These are phyloP conservation scores for Archips xylosteana DNA, from an alignment of 2,888 invertebrate species.

Conservation along the genomic window DNA sequence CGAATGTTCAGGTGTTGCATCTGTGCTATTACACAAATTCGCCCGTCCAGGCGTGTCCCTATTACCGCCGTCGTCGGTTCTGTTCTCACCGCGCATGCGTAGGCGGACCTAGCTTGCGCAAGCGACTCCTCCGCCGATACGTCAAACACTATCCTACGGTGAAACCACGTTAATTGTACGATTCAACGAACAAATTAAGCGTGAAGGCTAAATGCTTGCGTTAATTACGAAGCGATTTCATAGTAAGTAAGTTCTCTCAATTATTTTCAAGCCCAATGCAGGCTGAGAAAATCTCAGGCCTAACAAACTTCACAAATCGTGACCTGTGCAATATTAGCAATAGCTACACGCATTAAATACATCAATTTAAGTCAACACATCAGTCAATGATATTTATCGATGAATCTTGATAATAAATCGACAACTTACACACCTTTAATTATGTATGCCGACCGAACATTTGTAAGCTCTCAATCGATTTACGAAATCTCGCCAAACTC, in stretches of 20 bases:
- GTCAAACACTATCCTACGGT: slow-evolving; percentile 55
- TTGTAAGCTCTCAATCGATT: slow-evolving; percentile 70
- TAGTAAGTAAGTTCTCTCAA: slow-evolving; percentile 46
- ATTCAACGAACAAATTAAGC: slow-evolving; percentile 72
- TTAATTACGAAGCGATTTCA: slow-evolving; percentile 57
- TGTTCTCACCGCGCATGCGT: slow-evolving; percentile 41
- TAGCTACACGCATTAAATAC: slow-evolving; percentile 32
- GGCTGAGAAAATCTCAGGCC: slow-evolving; percentile 26
- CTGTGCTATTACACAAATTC: slow-evolving; percentile 47
- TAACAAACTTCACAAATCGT: slow-evolving; percentile 17
- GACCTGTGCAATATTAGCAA: slow-evolving; percentile 30
- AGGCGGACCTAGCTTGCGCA: slow-evolving; percentile 57
- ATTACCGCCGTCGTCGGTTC: slow-evolving; percentile 49
- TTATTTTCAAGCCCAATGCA: slow-evolving; percentile 33
- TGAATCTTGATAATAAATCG: slow-evolving; percentile 54
- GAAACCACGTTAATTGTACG: slow-evolving; percentile 68
- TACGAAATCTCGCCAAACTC: slow-evolving; percentile 75
- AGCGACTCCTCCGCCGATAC: slow-evolving; percentile 53
- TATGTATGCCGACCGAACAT: slow-evolving; percentile 62
- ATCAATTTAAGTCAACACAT: slow-evolving; percentile 34
- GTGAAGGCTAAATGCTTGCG: slow-evolving; percentile 64
- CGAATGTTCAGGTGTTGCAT: slow-evolving; percentile 54
- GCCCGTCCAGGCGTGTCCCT: slow-evolving; percentile 53
- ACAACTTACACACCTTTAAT: slow-evolving; percentile 56
- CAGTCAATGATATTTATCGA: slow-evolving; percentile 32